phyloP scores from a whole-genome alignment of 2,113 vertebrate species.

The Lepisosteus oculatus region DNA sequence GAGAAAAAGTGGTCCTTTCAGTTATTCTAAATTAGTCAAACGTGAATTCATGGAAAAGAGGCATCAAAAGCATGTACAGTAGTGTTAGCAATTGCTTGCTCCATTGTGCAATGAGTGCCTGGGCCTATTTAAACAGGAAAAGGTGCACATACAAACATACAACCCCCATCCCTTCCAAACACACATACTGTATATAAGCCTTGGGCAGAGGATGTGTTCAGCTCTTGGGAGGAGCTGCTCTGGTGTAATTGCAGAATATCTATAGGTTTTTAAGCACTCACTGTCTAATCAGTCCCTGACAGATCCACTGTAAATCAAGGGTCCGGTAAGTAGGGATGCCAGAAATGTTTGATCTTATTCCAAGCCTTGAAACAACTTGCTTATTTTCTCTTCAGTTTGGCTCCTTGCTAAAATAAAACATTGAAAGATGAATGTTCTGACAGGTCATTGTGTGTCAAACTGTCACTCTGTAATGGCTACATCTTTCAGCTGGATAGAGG shows the following conservation, averaged over 20 bases:
- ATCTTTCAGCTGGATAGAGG: slow-evolving; percentile 87
- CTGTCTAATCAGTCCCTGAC: slow-evolving; percentile 83
- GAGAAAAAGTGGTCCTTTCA: no score
- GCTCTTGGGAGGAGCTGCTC: slow-evolving; percentile 45
- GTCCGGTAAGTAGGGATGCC: slow-evolving; percentile 80
- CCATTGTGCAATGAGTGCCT: neutral
- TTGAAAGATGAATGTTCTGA: slow-evolving; percentile 89
- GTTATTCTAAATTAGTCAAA: no score
- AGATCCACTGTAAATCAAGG: slow-evolving; percentile 87
- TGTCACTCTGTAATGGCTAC: slow-evolving; percentile 93
- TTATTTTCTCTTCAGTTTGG: slow-evolving; percentile 87
- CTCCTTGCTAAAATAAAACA: slow-evolving; percentile 90
- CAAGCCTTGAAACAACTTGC: slow-evolving; percentile 91
- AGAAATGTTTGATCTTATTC: slow-evolving; percentile 86
- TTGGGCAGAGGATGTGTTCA: slow-evolving; percentile 9
- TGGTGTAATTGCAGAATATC: slow-evolving; percentile 66
- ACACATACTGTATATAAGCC: neutral
- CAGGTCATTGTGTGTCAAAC: slow-evolving; percentile 91
- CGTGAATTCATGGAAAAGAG: no score
- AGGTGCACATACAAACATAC: slow-evolving; percentile 7
- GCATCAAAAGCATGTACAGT: no score
- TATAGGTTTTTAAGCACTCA: slow-evolving; percentile 80
- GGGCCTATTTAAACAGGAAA: neutral
- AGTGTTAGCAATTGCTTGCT: no score
- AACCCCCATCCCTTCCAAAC: neutral